Evolutionary conservation across 2,113 vertebrate genomes (phyloP).

Genomic region (Amblyornis subalaris): DNA sequence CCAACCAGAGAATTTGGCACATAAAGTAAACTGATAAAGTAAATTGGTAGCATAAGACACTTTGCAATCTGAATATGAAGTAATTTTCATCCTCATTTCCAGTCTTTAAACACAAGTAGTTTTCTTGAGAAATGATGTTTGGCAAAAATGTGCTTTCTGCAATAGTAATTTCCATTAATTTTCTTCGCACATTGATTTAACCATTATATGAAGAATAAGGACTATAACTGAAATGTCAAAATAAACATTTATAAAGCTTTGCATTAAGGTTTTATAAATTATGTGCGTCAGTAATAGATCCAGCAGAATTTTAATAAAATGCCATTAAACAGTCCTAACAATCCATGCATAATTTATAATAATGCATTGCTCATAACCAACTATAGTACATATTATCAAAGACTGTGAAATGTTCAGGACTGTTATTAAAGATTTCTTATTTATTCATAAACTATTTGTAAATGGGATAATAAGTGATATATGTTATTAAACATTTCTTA

Average conservation of each 20-base stretch:
- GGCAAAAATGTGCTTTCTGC: background rate
- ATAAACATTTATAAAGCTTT: background rate
- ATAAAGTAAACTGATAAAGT: background rate
- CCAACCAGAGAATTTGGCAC: background rate
- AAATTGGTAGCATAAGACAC: background rate
- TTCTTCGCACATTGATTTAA: constrained; percentile 1
- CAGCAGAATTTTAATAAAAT: background rate
- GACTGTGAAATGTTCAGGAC: background rate
- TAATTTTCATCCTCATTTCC: background rate
- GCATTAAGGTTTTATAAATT: background rate
- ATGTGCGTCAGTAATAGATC: background rate
- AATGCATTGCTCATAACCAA: background rate
- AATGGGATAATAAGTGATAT: no score
- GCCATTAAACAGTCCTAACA: background rate
- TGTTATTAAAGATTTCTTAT: no score
- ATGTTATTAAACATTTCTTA: background rate
- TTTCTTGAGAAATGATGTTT: background rate
- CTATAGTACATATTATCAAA: background rate
- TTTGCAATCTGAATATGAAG: background rate
- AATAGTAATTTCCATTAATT: background rate
- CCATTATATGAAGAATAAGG: background rate
- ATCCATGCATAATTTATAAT: background rate
- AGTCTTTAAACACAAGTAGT: background rate
- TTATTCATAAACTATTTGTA: no score
- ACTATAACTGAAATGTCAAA: background rate